These are phyloP conservation scores for Lepidurus couesii DNA, from an alignment of 1,140 invertebrate species.

Conservation along the genomic window DNA sequence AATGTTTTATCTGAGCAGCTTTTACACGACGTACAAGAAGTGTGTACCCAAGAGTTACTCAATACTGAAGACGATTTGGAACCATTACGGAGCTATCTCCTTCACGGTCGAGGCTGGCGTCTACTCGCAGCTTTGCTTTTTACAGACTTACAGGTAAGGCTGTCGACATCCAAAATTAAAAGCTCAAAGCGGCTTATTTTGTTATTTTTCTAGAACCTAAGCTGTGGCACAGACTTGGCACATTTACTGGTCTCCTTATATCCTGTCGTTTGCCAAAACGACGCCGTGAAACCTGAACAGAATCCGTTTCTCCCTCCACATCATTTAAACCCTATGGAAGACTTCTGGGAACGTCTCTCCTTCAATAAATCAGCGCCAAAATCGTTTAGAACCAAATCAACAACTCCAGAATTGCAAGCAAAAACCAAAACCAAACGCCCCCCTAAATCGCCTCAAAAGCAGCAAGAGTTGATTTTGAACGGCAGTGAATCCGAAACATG, in stretches of 20 bases:
- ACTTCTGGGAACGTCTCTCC: background rate
- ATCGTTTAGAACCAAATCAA: background rate
- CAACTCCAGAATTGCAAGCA: background rate
- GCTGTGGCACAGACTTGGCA: slow-evolving; percentile 55
- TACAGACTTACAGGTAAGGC: slow-evolving; percentile 51
- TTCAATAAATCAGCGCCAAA: background rate
- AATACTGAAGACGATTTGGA: slow-evolving; percentile 46
- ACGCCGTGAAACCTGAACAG: background rate
- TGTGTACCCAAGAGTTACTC: slow-evolving; percentile 44
- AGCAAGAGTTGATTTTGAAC: background rate
- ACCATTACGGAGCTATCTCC: slow-evolving; percentile 51
- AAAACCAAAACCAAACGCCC: background rate
- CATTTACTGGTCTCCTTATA: slow-evolving; percentile 57
- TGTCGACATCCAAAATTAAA: background rate
- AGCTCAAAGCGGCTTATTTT: background rate
- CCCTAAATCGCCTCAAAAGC: background rate
- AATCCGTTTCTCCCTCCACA: background rate
- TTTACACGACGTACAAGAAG: slow-evolving; percentile 55
- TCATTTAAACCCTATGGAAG: background rate
- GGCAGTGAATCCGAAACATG: background rate
- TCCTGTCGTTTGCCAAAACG: slow-evolving; percentile 45
- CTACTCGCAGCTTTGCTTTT: slow-evolving; percentile 53
- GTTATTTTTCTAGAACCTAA: slow-evolving; percentile 46
- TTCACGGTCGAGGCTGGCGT: slow-evolving; percentile 56
- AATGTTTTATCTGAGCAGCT: slow-evolving; percentile 44